Evolutionary conservation across 2,113 vertebrate species (phyloP).

Genomic region (Lichenostomus cassidix): DNA sequence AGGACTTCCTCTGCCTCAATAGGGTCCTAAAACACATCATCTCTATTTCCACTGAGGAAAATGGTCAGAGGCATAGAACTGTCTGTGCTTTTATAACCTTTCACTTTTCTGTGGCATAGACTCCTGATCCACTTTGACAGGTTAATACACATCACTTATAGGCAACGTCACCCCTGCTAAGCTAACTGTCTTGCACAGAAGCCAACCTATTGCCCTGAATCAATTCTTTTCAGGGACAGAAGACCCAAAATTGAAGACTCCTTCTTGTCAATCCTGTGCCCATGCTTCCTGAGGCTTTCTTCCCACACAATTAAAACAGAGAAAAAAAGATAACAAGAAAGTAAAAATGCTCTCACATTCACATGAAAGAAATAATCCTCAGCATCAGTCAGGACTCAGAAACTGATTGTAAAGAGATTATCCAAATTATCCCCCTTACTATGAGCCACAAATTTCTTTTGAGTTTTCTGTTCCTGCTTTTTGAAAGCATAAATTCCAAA

Average conservation of each 20-base stretch:
- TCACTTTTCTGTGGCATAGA: not conserved
- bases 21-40: not conserved
- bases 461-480: not conserved
- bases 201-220: conserved; percentile 1
- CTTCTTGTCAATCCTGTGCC: not conserved
- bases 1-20: not conserved
- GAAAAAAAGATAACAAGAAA: not conserved
- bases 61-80: not conserved
- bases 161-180: not conserved
- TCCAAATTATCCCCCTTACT: not conserved
- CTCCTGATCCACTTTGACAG: conserved; percentile 41
- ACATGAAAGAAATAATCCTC: not conserved
- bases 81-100: conserved; percentile 36
- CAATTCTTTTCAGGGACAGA: not conserved
- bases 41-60: not conserved
- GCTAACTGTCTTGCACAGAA: conserved; percentile 27
- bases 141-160: conserved; percentile 49
- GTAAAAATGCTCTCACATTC: not conserved
- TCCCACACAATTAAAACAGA: not conserved
- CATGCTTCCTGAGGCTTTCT: not conserved
- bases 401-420: not conserved
- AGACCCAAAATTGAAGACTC: not conserved
- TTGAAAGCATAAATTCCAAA: not conserved
- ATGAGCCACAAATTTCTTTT: not conserved
- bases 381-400: not conserved